Conservation (phyloP, 2,113 vertebrate genomes). For the Pseudorhombus dupliciocellatus region DNA sequence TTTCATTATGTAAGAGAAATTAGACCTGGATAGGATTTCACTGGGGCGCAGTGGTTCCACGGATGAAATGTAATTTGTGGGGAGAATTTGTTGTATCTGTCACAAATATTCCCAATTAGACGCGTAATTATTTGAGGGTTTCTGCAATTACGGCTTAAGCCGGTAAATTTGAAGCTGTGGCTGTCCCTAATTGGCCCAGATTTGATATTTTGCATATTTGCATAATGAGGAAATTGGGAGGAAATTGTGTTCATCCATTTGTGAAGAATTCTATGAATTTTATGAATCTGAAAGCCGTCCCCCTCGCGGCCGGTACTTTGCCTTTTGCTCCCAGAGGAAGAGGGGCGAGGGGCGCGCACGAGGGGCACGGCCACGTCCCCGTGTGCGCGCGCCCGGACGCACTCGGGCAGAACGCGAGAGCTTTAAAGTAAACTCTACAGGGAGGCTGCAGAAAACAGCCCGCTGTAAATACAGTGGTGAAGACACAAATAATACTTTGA, state of each 20-base stretch:
- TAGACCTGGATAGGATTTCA: conserved; percentile 96
- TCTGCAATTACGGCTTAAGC: conserved; percentile 99
- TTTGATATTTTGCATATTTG: conserved; percentile 99
- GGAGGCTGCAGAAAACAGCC: conserved; percentile 25
- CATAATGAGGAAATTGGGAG: conserved; percentile 99
- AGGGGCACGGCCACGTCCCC: conserved; percentile 55
- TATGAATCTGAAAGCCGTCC: conserved; percentile 99
- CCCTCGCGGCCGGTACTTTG: conserved; percentile 92
- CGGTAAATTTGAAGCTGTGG: conserved; percentile 98
- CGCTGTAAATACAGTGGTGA: conserved; percentile 9
- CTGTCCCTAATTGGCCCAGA: conserved; percentile 99
- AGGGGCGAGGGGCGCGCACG: conserved; percentile 28
- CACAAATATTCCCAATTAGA: conserved; percentile 99
- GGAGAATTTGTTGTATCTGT: conserved; percentile 99
- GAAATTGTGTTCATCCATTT: conserved; percentile 99
- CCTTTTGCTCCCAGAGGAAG: conserved; percentile 90
- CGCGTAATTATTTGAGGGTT: conserved; percentile 99
- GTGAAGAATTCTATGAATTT: conserved; percentile 98
- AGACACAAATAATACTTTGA: conserved; percentile 3
- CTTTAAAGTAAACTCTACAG: conserved; percentile 24
- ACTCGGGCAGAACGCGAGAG: conserved; percentile 36
- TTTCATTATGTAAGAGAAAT: conserved; percentile 99
- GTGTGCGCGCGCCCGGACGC: conserved; percentile 31
- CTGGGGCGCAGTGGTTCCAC: conserved; percentile 92
- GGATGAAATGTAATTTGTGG: conserved; percentile 99